phyloP scores from a whole-genome alignment of 2,113 vertebrate species.

The Rattus rattus region DNA sequence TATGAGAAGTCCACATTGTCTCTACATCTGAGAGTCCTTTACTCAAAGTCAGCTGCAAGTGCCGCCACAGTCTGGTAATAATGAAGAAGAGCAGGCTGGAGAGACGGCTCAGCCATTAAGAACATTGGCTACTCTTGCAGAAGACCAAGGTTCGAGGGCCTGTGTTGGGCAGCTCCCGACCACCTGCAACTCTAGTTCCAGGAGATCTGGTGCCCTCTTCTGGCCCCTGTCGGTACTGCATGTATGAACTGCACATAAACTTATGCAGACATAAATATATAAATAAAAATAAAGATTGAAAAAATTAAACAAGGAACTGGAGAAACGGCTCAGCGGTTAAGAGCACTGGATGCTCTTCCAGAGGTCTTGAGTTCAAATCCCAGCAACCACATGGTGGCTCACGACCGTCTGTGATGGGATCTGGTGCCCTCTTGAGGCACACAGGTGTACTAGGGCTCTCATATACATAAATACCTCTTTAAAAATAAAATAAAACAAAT shows the following conservation, averaged over 20 bases:
- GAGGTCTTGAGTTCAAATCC: too few species aligned
- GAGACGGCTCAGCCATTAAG: neutral
- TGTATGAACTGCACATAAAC: too few species aligned
- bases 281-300: neutral
- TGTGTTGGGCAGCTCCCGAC: neutral
- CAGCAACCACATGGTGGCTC: too few species aligned
- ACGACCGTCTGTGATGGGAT: too few species aligned
- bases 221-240: neutral
- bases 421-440: too few species aligned
- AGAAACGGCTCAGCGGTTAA: too few species aligned
- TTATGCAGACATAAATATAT: neutral
- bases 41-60: neutral
- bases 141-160: neutral
- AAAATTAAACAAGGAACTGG: too few species aligned
- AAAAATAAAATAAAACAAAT: neutral
- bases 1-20: neutral
- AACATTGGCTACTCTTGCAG: neutral
- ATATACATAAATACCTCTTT: too few species aligned
- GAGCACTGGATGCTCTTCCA: too few species aligned
- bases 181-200: neutral
- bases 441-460: too few species aligned
- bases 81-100: neutral
- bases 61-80: neutral
- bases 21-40: neutral
- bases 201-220: neutral